Evolutionary conservation across 1,140 invertebrate species (phyloP), one percentile per base, ranked within the genome.

Genomic region (Odontomachus brunneus): DNA sequence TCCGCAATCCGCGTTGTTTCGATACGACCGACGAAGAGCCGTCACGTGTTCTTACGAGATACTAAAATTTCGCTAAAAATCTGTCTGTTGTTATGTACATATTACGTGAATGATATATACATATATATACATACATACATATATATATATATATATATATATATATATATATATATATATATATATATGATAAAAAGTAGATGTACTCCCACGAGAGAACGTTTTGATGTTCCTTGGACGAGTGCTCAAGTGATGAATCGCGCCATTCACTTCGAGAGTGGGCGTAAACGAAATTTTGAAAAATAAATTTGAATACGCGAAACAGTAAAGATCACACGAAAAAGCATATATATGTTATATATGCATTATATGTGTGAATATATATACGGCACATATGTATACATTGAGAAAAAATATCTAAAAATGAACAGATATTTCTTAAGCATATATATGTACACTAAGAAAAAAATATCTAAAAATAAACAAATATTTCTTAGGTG

Each of bases 1-100:
- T 44, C 9, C 38, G 38, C 38, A 44, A 44, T 11, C 9, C 38
- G 38, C 38, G 38, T 44, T 44, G 38, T 82, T 82, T 74, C 44
- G 44, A 74, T 38, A 80, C 14, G 51, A 29, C 7, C 14, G 55
- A 51, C 9, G 22, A 74, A 17, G n/a, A 48, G 53, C 55, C 24
- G 24, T 82, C 26, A 24, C 38, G 66, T 44, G 76, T 72, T 51
- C 69, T 60, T 63, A 62, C 44, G 57, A 49, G 55, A 60, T 19
- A 65, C 26, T 73, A 78, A 44, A 44, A 78, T 80, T 80, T 66
- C 82, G 62, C 73, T 83, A 67, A 44, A 44, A 44, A 67, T 59
- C 44, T 83, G 44, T 83, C 60, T 66, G 57, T 66, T 66, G 53
- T 83, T 83, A 83, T 83, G 82, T 83, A 83, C 74, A 83, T 83